Evolutionary conservation across 2,888 invertebrate species (phyloP).

Genomic region (Orthosia gothica): DNA sequence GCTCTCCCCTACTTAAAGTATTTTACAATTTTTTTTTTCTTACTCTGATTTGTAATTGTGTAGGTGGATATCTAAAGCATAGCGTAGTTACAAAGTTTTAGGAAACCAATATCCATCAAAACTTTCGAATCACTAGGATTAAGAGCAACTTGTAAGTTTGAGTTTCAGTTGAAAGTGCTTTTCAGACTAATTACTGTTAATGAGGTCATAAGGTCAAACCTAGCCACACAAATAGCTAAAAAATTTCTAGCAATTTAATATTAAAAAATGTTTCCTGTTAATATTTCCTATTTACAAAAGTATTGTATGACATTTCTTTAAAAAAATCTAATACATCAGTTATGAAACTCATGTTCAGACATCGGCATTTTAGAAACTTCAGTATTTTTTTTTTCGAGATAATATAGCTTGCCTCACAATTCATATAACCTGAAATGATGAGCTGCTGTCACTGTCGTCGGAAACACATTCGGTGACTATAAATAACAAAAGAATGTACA

Average conservation of each 20-base stretch:
- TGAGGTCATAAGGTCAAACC: conserved; percentile 33
- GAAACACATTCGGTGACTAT: too few species aligned
- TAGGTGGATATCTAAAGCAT: conserved; percentile 6
- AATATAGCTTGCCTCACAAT: too few species aligned
- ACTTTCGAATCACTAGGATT: conserved; percentile 63
- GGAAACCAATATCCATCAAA: conserved; percentile 64
- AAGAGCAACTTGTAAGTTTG: conserved; percentile 51
- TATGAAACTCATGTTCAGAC: not conserved
- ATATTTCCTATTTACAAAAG: conserved; percentile 2
- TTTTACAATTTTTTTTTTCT: not conserved
- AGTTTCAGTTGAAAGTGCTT: conserved; percentile 51
- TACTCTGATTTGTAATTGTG: not conserved
- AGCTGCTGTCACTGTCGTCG: too few species aligned
- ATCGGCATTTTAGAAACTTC: too few species aligned
- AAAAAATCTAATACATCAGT: not conserved
- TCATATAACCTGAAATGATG: too few species aligned
- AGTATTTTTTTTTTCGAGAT: too few species aligned
- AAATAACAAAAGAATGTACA: not conserved
- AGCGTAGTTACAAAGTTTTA: conserved; percentile 45
- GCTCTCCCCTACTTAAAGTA: not conserved
- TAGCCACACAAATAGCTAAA: not conserved
- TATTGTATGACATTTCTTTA: not conserved
- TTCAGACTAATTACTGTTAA: conserved; percentile 58
- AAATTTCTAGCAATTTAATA: not conserved
- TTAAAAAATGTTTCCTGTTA: not conserved